These are phyloP conservation scores for Ophraella communa DNA, from an alignment of 2,888 invertebrate genomes.

Conservation along the genomic window DNA sequence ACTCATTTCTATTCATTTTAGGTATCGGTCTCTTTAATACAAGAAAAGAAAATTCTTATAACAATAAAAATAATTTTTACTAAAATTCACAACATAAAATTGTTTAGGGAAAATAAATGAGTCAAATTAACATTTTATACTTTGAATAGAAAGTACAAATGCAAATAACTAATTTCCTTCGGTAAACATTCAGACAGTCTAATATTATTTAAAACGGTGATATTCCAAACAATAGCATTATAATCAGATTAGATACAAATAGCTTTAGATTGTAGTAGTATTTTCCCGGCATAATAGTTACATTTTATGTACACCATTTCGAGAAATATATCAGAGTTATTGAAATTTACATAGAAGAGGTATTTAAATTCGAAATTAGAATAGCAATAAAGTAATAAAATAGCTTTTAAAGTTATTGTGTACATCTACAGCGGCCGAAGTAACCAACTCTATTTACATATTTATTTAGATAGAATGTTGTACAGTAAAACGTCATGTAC, in stretches of 20 bases:
- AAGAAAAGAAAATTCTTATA: too few relatives aligned
- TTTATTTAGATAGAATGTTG: slow-evolving; percentile 52
- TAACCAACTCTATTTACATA: slow-evolving; percentile 56
- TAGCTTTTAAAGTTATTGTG: slow-evolving; percentile 57
- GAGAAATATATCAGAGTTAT: slow-evolving; percentile 54
- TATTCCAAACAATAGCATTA: slow-evolving; percentile 18
- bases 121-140: background rate
- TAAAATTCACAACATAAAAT: too few relatives aligned
- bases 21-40: too few relatives aligned
- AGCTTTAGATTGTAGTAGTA: slow-evolving; percentile 23
- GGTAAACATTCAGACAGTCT: slow-evolving; percentile 11
- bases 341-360: slow-evolving; percentile 58
- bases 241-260: slow-evolving; percentile 24
- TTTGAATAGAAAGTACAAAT: background rate
- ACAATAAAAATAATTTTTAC: too few relatives aligned
- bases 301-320: slow-evolving; percentile 53
- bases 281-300: slow-evolving; percentile 47
- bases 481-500: slow-evolving; percentile 54
- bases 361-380: slow-evolving; percentile 59
- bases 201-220: slow-evolving; percentile 17
- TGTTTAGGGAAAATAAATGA: background rate
- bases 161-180: background rate
- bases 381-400: slow-evolving; percentile 59
- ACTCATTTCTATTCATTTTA: too few relatives aligned
- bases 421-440: slow-evolving; percentile 52